These are phyloP conservation scores for Proterorhinus semilunaris DNA, from an alignment of 2,113 vertebrate genomes.

Conservation along the genomic window DNA sequence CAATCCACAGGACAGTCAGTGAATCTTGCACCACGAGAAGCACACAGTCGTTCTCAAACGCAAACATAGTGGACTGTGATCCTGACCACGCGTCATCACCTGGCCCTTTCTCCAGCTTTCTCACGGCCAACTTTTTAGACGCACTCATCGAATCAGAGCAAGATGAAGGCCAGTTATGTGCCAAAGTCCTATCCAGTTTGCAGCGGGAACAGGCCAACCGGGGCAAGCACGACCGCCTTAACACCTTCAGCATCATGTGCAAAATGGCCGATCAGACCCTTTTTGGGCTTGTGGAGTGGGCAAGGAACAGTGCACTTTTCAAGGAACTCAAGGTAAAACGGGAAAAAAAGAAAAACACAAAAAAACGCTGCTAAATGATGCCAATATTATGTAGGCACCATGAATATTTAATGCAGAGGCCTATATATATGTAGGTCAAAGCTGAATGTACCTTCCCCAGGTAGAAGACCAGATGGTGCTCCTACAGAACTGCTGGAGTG, in stretches of 20 bases:
- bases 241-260: slow-evolving; percentile 84
- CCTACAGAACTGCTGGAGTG: slow-evolving; percentile 83
- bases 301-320: slow-evolving; percentile 76
- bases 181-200: slow-evolving; percentile 75
- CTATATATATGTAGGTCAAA: not conserved
- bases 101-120: not conserved
- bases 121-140: slow-evolving; percentile 51
- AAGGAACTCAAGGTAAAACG: slow-evolving; percentile 78
- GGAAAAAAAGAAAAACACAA: not conserved
- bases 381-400: not conserved
- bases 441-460: slow-evolving; percentile 36
- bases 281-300: slow-evolving; percentile 81
- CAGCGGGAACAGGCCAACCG: slow-evolving; percentile 77
- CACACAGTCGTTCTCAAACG: slow-evolving; percentile 37
- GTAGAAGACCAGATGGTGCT: slow-evolving; percentile 82
- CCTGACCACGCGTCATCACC: slow-evolving; percentile 5
- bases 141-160: slow-evolving; percentile 74
- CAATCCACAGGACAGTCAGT: slow-evolving; percentile 12
- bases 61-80: slow-evolving; percentile 24
- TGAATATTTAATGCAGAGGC: not conserved
- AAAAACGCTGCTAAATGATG: too few relatives aligned
- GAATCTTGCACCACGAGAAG: slow-evolving; percentile 35
- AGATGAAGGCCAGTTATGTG: slow-evolving; percentile 75
- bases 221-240: slow-evolving; percentile 78
- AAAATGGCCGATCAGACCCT: slow-evolving; percentile 82